Conservation (phyloP, 2,888 invertebrate genomes). For the Acanthosepion lycidas region DNA sequence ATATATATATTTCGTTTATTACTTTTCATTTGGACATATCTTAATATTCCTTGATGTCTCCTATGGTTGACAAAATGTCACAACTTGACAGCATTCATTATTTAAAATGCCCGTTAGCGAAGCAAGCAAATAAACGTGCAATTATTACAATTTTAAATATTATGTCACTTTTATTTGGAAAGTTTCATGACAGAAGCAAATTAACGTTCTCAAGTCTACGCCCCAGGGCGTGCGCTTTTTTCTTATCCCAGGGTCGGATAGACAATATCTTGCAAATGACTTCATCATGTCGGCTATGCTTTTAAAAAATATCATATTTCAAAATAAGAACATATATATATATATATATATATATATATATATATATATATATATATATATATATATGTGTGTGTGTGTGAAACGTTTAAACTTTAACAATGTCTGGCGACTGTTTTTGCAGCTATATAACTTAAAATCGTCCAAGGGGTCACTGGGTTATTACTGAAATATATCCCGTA, state of each 20-base stretch:
- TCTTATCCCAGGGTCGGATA: background rate
- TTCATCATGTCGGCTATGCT: background rate
- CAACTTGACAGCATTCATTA: background rate
- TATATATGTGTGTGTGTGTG: no score
- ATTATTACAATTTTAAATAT: constrained; percentile 33
- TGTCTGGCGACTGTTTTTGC: no score
- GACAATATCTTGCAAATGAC: constrained; percentile 11
- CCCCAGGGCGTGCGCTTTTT: background rate
- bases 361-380: no score
- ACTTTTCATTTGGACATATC: background rate
- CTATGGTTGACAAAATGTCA: constrained; percentile 20
- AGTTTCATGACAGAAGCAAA: background rate
- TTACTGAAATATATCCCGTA: no score
- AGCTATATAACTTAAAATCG: no score
- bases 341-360: no score
- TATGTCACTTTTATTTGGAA: background rate
- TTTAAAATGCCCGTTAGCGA: background rate
- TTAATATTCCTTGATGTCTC: background rate
- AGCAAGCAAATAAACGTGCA: background rate
- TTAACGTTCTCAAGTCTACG: background rate
- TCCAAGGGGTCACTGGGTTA: no score
- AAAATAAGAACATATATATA: no score
- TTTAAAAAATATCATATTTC: background rate
- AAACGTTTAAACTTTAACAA: no score
- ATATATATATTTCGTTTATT: background rate